These are phyloP conservation scores for Hyphantria cunea DNA, from an alignment of 1,140 invertebrate genomes.

Conservation along the genomic window DNA sequence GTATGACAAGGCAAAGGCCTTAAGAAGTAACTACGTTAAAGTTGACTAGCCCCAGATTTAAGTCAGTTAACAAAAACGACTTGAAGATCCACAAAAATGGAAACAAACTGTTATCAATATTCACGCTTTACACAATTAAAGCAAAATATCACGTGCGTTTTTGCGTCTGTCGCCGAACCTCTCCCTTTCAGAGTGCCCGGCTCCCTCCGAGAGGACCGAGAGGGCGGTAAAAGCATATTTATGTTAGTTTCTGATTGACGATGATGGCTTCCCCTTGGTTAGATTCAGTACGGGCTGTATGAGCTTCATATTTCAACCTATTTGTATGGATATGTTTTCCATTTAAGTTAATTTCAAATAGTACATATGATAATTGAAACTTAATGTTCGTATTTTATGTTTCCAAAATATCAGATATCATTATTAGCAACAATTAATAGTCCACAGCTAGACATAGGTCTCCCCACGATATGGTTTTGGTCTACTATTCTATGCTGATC, in stretches of 20 bases:
- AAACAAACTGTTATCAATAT: neutral
- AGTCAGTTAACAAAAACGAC: neutral
- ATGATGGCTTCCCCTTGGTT: slow-evolving; percentile 67
- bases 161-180: neutral
- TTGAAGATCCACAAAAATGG: neutral
- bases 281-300: slow-evolving; percentile 34
- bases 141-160: neutral
- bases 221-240: slow-evolving; percentile 72
- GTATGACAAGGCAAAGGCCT: too few species aligned
- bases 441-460: too few species aligned
- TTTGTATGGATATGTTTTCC: too few species aligned
- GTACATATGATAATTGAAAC: too few species aligned
- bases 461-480: too few species aligned
- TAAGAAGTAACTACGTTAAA: too few species aligned
- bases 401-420: too few species aligned
- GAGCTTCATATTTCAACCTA: slow-evolving; percentile 37
- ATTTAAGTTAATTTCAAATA: too few species aligned
- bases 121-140: neutral
- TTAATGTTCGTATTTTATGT: too few species aligned
- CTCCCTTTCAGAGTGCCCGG: slow-evolving; percentile 29
- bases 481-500: too few species aligned
- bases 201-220: slow-evolving; percentile 11
- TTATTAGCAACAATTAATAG: too few species aligned
- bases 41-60: too few species aligned
- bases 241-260: slow-evolving; percentile 76